Percentiles rank a stretch among this genome's conserved stretches.
phyloP scores from a whole-genome alignment of 2,113 vertebrate genomes.

The Prinia subflava region DNA sequence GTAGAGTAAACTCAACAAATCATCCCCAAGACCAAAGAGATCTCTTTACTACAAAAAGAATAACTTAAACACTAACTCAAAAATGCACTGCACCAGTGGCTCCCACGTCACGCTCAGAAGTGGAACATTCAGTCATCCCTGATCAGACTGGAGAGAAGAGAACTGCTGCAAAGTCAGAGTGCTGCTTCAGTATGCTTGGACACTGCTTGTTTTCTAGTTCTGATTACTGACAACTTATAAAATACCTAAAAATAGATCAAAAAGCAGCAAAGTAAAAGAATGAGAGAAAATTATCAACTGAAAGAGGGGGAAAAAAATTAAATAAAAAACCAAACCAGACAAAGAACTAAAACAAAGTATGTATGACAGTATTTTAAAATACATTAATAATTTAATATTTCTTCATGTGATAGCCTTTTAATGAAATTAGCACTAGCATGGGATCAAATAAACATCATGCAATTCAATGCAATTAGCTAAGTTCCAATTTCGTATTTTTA shows the following conservation, averaged over 20 bases:
- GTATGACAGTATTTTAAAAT: neutral
- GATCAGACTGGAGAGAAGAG: neutral
- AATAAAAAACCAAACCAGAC: neutral
- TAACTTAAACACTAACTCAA: neutral
- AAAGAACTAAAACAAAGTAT: neutral
- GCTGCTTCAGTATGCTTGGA: neutral
- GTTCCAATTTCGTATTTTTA: neutral
- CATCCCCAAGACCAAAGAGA: neutral
- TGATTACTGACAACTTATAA: neutral
- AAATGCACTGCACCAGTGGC: neutral
- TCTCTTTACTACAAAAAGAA: neutral
- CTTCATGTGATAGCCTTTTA: neutral
- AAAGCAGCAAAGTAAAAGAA: neutral
- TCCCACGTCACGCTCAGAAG: rapidly evolving
- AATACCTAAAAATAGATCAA: neutral
- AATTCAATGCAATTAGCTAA: neutral
- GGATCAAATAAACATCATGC: neutral
- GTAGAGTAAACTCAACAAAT: neutral
- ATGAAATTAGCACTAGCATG: neutral
- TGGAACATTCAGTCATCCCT: neutral
- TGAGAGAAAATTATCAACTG: neutral
- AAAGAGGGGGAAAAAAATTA: neutral
- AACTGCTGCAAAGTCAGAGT: neutral
- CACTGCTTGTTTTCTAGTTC: neutral
- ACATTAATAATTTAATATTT: neutral